A percentile compares a stretch with the other conserved stretches of the same genome.
Evolutionary conservation across 2,888 invertebrate species (phyloP).

Genomic region (Parapristionchus giblindavisi): DNA sequence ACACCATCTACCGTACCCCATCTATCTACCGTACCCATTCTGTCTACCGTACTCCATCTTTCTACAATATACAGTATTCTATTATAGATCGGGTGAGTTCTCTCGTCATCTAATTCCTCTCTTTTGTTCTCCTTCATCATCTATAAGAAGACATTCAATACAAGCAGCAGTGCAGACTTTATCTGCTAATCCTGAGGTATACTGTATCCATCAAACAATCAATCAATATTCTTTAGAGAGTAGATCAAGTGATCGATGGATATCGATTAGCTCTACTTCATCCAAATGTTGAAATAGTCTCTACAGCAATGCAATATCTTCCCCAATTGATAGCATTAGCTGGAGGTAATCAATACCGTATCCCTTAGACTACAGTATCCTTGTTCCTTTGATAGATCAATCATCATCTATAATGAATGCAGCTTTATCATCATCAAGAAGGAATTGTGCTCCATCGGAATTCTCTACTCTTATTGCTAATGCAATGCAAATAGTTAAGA

Average conservation of each 20-base stretch:
- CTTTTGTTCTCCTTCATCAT: constrained; percentile 31
- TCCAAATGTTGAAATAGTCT: constrained; percentile 12
- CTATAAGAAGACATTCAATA: constrained; percentile 25
- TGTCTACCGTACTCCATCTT: neutral
- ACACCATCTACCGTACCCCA: neutral
- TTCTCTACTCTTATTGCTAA: neutral
- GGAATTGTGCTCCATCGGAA: constrained; percentile 2
- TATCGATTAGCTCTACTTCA: constrained; percentile 23
- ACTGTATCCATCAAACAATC: neutral
- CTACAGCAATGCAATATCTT: constrained; percentile 24
- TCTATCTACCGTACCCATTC: neutral
- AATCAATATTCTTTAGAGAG: constrained; percentile 4
- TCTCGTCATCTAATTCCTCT: constrained; percentile 25
- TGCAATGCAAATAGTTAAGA: neutral
- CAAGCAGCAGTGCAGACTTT: constrained; percentile 25
- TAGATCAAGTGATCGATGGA: constrained; percentile 20
- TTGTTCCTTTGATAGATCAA: constrained; percentile 11
- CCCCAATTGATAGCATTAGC: constrained; percentile 24
- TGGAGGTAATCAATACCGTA: too few relatives aligned
- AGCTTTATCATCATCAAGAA: constrained; percentile 8
- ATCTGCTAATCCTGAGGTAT: constrained; percentile 25
- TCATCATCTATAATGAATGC: neutral
- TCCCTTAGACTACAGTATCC: neutral
- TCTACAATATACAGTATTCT: neutral
- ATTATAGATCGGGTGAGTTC: constrained; percentile 24